A percentile compares a stretch with the other conserved stretches of the same genome.
phyloP scores from a whole-genome alignment of 2,797 vertebrate genomes.

The Balearica regulorum region DNA sequence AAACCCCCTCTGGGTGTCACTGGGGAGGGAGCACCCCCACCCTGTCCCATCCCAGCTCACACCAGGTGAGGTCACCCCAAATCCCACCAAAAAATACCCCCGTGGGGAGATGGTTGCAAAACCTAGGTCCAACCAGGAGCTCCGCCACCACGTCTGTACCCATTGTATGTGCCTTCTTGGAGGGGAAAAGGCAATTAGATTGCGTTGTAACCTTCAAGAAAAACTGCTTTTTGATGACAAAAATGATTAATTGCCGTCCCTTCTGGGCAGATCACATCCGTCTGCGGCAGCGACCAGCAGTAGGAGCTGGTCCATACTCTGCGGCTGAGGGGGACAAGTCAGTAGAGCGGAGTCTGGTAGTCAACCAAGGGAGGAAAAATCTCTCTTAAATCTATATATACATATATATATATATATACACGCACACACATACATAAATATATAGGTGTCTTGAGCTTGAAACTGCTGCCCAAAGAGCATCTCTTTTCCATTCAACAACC shows the following conservation, averaged over 20 bases:
- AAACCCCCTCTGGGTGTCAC: background rate
- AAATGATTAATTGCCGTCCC: slow-evolving; percentile 1
- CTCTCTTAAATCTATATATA: rapidly evolving
- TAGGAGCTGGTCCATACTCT: rapidly evolving
- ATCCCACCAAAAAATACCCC: background rate
- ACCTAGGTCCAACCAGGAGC: rapidly evolving
- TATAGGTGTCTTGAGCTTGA: background rate
- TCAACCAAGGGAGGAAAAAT: background rate
- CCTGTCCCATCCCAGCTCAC: background rate
- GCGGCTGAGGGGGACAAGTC: background rate
- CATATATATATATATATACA: rapidly evolving
- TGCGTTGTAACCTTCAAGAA: background rate
- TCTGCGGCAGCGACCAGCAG: background rate
- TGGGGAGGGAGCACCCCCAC: background rate
- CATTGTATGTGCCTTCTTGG: background rate
- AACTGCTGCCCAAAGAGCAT: background rate
- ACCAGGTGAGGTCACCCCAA: background rate
- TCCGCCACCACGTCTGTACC: background rate
- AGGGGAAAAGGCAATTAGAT: background rate
- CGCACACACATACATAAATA: rapidly evolving
- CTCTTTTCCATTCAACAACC: background rate
- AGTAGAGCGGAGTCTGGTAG: background rate
- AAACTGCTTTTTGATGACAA: background rate
- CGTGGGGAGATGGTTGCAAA: background rate
- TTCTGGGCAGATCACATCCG: background rate